A percentile compares a stretch with the other conserved stretches of the same genome.
These are phyloP conservation scores for Lycaena phlaeas DNA, from an alignment of 2,888 invertebrate species.

Conservation along the genomic window DNA sequence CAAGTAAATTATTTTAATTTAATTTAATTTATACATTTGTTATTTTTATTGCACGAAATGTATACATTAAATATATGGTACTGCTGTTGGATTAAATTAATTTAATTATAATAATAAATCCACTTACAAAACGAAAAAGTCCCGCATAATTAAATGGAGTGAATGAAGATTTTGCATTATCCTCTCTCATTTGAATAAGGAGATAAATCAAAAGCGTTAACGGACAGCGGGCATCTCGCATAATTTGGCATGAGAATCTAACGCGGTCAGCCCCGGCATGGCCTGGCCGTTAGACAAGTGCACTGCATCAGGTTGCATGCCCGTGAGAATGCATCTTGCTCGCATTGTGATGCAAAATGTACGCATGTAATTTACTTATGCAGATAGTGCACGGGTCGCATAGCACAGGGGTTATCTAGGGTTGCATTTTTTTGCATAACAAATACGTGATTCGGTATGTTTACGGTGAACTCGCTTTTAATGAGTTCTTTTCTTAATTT, in stretches of 20 bases:
- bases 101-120: background rate
- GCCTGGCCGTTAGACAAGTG: constrained; percentile 45
- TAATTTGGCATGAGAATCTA: constrained; percentile 41
- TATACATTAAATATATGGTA: no score
- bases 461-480: constrained; percentile 9
- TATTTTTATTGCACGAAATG: no score
- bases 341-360: constrained; percentile 46
- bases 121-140: background rate
- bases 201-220: constrained; percentile 23
- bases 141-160: no score
- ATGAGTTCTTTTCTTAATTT: background rate
- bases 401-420: constrained; percentile 28
- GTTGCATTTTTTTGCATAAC: constrained; percentile 33
- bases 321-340: constrained; percentile 41
- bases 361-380: constrained; percentile 54
- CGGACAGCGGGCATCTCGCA: constrained; percentile 37
- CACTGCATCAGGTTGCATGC: constrained; percentile 39
- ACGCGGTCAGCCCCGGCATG: constrained; percentile 24
- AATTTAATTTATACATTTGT: no score
- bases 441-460: constrained; percentile 18
- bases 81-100: background rate
- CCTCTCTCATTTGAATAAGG: constrained; percentile 16
- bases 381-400: constrained; percentile 32
- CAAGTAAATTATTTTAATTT: no score
- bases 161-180: background rate